A percentile compares a stretch with the other conserved stretches of the same genome.
Evolutionary conservation across 2,888 invertebrate species (phyloP).

Genomic region (Drosophila maculinotata): DNA sequence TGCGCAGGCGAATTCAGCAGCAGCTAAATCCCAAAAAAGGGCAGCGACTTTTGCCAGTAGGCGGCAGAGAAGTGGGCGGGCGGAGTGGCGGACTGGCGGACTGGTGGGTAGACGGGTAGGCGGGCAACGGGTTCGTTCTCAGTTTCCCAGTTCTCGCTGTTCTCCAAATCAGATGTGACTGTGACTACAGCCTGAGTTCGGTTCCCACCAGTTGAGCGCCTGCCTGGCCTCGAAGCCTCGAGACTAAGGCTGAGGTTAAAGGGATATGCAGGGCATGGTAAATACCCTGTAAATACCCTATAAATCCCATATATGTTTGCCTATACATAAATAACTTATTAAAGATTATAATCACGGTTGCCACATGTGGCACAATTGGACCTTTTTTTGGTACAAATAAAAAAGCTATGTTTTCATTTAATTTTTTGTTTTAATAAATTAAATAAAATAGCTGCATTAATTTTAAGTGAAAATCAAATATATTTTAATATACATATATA

Average conservation of each 20-base stretch:
- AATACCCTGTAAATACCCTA: conserved; percentile 20
- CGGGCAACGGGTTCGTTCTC: conserved; percentile 44
- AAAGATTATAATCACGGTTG: no score
- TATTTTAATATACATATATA: no score
- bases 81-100: neutral
- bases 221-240: neutral
- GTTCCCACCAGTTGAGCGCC: conserved; percentile 43
- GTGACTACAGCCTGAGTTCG: conserved; percentile 30
- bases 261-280: neutral
- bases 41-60: conserved; percentile 50
- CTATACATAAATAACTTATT: no score
- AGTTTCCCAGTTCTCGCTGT: conserved; percentile 19
- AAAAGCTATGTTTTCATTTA: no score
- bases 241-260: conserved; percentile 14
- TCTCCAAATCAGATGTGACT: conserved; percentile 38
- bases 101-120: conserved; percentile 20
- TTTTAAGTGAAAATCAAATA: no score
- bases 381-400: no score
- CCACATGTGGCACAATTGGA: no score
- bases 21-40: conserved; percentile 67
- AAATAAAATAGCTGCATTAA: no score
- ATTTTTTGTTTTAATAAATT: no score
- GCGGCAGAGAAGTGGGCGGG: conserved; percentile 18
- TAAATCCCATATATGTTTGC: no score
- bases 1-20: conserved; percentile 57